These are phyloP conservation scores for Anoplius nigerrimus DNA, from an alignment of 2,888 invertebrate genomes.

Conservation along the genomic window DNA sequence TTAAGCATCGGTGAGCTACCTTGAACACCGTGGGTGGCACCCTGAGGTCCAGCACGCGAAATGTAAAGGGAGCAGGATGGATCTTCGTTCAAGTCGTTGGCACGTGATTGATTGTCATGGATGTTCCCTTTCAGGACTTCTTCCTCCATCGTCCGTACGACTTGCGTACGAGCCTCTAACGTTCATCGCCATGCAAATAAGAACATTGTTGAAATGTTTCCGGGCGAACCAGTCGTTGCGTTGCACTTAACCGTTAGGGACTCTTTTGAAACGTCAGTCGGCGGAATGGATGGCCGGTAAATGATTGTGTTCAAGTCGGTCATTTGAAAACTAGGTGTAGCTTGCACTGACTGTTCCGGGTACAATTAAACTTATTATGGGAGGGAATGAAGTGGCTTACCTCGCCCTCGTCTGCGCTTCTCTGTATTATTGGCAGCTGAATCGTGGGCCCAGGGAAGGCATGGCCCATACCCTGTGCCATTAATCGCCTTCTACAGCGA, in stretches of 20 bases:
- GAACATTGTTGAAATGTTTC: too few relatives aligned
- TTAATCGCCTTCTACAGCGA: constrained; percentile 53
- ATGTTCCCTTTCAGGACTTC: constrained; percentile 18
- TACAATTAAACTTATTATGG: too few relatives aligned
- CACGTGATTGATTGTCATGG: background rate
- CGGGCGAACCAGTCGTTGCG: background rate
- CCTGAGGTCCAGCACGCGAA: constrained; percentile 60
- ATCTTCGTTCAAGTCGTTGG: constrained; percentile 38
- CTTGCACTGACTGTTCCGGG: too few relatives aligned
- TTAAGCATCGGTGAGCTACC: constrained; percentile 24
- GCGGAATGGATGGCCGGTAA: too few relatives aligned
- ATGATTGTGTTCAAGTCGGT: too few relatives aligned
- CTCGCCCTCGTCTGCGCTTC: constrained; percentile 45
- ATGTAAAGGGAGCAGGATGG: constrained; percentile 66
- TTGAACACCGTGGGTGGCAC: constrained; percentile 48
- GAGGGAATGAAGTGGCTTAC: constrained; percentile 40
- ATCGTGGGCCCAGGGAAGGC: constrained; percentile 54
- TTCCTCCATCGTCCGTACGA: constrained; percentile 53
- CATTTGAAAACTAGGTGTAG: too few relatives aligned
- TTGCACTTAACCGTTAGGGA: constrained; percentile 7
- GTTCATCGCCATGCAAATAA: background rate
- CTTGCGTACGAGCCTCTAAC: constrained; percentile 11
- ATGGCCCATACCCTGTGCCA: constrained; percentile 63
- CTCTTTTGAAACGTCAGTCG: too few relatives aligned
- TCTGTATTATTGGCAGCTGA: constrained; percentile 49